A percentile compares a stretch with the other conserved stretches of the same genome.
Evolutionary conservation across 2,113 vertebrate species (phyloP).

Genomic region (Galbula dea): DNA sequence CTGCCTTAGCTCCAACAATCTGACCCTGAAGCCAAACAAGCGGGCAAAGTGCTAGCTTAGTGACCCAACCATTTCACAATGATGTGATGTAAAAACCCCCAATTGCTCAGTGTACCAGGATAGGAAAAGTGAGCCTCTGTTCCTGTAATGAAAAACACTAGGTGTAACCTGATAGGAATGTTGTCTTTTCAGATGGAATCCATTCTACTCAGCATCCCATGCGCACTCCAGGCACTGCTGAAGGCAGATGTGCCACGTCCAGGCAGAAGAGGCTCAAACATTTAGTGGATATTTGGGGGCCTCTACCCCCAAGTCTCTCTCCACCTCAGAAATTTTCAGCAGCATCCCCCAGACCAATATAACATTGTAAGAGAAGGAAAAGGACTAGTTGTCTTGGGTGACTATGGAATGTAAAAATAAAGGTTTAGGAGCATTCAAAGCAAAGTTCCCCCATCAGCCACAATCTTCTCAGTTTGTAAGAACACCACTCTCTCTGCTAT

Average conservation of each 20-base stretch:
- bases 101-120: not conserved
- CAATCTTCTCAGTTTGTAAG: not conserved
- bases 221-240: not conserved
- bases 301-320: not conserved
- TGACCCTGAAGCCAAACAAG: not conserved
- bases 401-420: slow-evolving; percentile 35
- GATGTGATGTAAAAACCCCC: not conserved
- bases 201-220: not conserved
- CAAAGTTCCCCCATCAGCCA: not conserved
- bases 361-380: not conserved
- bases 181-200: not conserved
- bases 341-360: not conserved
- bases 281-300: not conserved
- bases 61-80: not conserved
- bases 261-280: not conserved
- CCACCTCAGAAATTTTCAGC: not conserved
- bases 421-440: not conserved
- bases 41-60: not conserved
- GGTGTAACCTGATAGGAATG: not conserved
- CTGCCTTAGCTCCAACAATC: not conserved
- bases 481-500: not conserved
- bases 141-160: not conserved
- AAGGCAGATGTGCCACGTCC: not conserved
- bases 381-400: not conserved
- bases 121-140: not conserved